phyloP scores from a whole-genome alignment of 1,140 invertebrate species.

The Liolophura sinensis region DNA sequence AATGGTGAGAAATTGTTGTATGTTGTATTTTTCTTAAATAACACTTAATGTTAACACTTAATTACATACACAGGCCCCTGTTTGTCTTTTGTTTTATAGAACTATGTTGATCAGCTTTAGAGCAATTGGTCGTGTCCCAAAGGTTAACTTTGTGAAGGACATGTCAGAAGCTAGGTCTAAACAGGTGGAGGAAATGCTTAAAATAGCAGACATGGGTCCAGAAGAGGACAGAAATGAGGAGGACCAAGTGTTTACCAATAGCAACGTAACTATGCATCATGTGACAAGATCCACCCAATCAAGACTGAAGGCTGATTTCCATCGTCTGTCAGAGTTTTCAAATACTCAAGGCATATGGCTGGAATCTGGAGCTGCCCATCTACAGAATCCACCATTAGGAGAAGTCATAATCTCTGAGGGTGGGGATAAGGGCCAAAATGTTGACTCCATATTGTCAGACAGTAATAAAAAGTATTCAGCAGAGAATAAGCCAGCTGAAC shows the following conservation, averaged over 20 bases:
- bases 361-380: not conserved
- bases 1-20: not conserved
- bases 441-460: no score
- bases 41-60: not conserved
- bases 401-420: not conserved
- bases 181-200: constrained; percentile 14
- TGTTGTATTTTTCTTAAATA: not conserved
- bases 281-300: no score
- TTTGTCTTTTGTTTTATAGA: constrained; percentile 7
- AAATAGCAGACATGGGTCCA: constrained; percentile 13
- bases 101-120: constrained; percentile 13
- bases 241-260: no score
- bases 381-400: not conserved
- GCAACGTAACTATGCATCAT: no score
- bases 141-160: constrained; percentile 17
- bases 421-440: not conserved
- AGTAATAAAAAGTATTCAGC: no score
- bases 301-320: no score
- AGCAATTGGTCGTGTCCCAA: constrained; percentile 14
- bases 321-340: constrained; percentile 1
- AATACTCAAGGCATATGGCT: not conserved
- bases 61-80: not conserved
- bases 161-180: constrained; percentile 5
- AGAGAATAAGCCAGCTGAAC: no score
- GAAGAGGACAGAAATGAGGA: not conserved